Conservation (phyloP, 2,888 invertebrate species). For the Glaucopsyche alexis region DNA sequence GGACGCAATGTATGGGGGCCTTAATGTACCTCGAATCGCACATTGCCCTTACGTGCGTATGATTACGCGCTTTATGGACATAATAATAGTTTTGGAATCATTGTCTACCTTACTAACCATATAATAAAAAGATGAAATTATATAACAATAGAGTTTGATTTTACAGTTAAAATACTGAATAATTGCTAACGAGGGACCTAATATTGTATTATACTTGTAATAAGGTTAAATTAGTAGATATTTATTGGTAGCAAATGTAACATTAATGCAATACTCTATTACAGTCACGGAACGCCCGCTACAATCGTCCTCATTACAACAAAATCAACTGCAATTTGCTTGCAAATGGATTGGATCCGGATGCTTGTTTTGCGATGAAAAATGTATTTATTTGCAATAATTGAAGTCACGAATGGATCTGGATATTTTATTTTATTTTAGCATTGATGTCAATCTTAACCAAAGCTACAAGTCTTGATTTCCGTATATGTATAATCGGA, state of each 20-base stretch:
- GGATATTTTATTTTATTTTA: conserved; percentile 14
- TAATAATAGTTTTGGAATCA: too few relatives aligned
- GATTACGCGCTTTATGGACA: too few relatives aligned
- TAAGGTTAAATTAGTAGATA: conserved; percentile 21
- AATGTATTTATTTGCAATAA: conserved; percentile 61
- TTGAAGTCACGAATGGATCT: conserved; percentile 46
- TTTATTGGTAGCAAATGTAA: conserved; percentile 35
- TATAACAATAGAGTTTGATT: not conserved
- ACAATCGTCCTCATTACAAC: conserved; percentile 60
- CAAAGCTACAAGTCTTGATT: too few relatives aligned
- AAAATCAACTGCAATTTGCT: conserved; percentile 66
- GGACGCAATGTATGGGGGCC: too few relatives aligned
- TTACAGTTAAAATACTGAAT: not conserved
- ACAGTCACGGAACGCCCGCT: conserved; percentile 60
- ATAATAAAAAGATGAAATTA: not conserved
- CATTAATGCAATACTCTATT: conserved; percentile 57
- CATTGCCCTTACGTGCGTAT: too few relatives aligned
- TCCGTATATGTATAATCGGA: too few relatives aligned
- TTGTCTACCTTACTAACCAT: not conserved
- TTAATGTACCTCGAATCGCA: too few relatives aligned
- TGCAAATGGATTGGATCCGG: conserved; percentile 60
- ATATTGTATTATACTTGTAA: conserved; percentile 3
- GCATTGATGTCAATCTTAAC: not conserved
- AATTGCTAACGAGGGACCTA: conserved; percentile 9
- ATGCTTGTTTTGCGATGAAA: conserved; percentile 50